Evolutionary conservation across 2,113 vertebrate genomes (phyloP).

Genomic region (Anhinga rufa): DNA sequence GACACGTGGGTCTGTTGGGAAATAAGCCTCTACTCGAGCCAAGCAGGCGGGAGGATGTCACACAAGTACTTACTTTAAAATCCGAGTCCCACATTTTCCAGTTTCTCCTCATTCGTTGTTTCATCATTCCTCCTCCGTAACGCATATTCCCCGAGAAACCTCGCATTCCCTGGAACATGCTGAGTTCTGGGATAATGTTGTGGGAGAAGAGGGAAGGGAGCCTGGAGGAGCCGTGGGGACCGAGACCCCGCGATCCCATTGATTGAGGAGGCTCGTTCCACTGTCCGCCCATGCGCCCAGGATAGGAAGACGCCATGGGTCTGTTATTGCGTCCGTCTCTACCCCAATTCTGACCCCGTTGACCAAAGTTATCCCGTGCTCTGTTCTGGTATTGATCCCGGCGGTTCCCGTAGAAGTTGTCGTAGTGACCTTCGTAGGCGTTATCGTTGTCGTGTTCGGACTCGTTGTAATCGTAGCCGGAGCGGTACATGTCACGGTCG

Average conservation of each 20-base stretch:
- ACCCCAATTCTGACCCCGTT: conserved; percentile 74
- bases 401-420: conserved; percentile 77
- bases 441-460: conserved; percentile 76
- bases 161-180: conserved; percentile 81
- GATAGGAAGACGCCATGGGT: conserved; percentile 55
- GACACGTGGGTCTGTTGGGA: neutral
- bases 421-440: conserved; percentile 81
- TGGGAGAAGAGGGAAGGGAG: conserved; percentile 92
- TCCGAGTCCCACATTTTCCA: conserved; percentile 74
- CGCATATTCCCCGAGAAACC: conserved; percentile 81
- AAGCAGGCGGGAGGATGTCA: neutral
- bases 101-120: conserved; percentile 84
- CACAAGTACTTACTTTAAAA: conserved; percentile 75
- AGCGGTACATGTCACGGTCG: conserved; percentile 88
- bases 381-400: conserved; percentile 81
- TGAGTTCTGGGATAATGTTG: conserved; percentile 80
- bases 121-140: conserved; percentile 84
- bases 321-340: conserved; percentile 66
- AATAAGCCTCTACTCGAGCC: neutral
- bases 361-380: conserved; percentile 80
- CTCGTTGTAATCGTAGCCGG: conserved; percentile 85
- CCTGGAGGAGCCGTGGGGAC: conserved; percentile 79
- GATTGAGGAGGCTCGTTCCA: conserved; percentile 74
- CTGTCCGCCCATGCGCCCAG: conserved; percentile 73
- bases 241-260: conserved; percentile 73